Percentiles rank a stretch among this genome's conserved stretches.
phyloP scores from a whole-genome alignment of 2,888 invertebrate species.

The Ectemnius lituratus region DNA sequence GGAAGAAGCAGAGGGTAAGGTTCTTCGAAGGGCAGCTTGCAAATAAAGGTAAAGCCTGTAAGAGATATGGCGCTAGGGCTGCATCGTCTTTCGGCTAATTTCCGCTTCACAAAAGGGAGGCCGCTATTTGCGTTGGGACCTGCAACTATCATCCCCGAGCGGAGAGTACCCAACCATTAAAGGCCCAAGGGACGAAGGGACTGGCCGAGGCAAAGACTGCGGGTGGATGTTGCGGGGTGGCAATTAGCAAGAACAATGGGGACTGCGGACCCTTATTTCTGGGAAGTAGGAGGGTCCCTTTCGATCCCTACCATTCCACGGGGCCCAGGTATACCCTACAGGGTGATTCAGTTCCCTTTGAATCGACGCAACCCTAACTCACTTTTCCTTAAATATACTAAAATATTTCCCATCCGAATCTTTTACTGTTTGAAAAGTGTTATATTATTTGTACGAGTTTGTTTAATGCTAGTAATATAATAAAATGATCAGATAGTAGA shows the following conservation, averaged over 20 bases:
- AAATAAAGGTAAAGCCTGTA: conserved; percentile 14
- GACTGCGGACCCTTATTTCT: conserved; percentile 68
- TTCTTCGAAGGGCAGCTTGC: neutral
- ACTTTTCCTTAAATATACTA: too few species aligned
- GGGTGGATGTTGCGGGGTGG: conserved; percentile 69
- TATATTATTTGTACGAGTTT: too few species aligned
- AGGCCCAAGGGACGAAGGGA: conserved; percentile 34
- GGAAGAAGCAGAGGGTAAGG: neutral
- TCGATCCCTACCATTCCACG: conserved; percentile 51
- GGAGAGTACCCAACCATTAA: conserved; percentile 63
- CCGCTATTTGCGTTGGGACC: conserved; percentile 66
- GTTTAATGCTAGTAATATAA: too few species aligned
- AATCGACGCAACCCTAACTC: too few species aligned
- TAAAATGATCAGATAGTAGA: too few species aligned
- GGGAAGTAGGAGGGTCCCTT: conserved; percentile 70
- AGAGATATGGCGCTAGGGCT: conserved; percentile 27
- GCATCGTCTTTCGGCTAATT: conserved; percentile 57
- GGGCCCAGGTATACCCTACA: conserved; percentile 47
- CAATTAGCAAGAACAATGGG: conserved; percentile 78
- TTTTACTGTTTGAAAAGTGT: too few species aligned
- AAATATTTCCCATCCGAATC: too few species aligned
- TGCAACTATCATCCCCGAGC: conserved; percentile 62
- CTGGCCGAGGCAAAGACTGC: conserved; percentile 26
- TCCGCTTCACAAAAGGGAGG: conserved; percentile 55
- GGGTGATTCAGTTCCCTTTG: neutral